Base-by-base conservation (phyloP, 35 echinoderm and acorn worm genomes). In the Strongylocentrotus purpuratus region DNA sequence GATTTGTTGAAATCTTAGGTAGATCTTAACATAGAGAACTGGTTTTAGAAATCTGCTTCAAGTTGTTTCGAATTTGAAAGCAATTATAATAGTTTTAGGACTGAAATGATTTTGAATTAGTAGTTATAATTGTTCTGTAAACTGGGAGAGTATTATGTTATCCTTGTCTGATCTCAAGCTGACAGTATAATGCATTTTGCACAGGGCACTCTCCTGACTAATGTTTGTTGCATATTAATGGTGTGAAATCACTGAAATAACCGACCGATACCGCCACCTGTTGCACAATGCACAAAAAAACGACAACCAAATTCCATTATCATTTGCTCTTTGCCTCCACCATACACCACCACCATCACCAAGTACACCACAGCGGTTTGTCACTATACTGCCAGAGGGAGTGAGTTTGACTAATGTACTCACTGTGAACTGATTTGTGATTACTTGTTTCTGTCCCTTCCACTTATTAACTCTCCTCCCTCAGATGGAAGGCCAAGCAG, bases 401-500 rank as follows among this genome's bases (percentile, higher is more conserved):
- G 91, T 93, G 91, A 93, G 91, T 50, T 46, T 58, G 46, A 8
- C 48, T 58, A 47, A 93, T 46, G 46, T 93, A 93, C 91, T 93
- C 91, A 93, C 91, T 58, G 45, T 88, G 46, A 47, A 86, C 52
- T 55, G 52, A 58, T 60, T 59, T 95, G 48, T 55, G 86, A 55
- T 91, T 95, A 35, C 58, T 95, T 90, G 86, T 90, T 90, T 90
- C 95, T 90, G 46, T 48, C 86, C 86, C 95, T 91, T 95, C 88
- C 86, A 48, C 86, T 95, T 86, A 85, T 94, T 95, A 95, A 95
- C 95, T 95, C 86, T 90, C 96, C 94, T 48, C 87, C 96, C 59
- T 90, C 46, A 97, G 96, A 97, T 85, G 96, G 96, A 97, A 97
- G 61, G 95, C 95, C 91, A 97, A 95, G 86, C 96, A 94, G 41